phyloP scores from a whole-genome alignment of 2,888 invertebrate species.

The Caenorhabditis japonica region DNA sequence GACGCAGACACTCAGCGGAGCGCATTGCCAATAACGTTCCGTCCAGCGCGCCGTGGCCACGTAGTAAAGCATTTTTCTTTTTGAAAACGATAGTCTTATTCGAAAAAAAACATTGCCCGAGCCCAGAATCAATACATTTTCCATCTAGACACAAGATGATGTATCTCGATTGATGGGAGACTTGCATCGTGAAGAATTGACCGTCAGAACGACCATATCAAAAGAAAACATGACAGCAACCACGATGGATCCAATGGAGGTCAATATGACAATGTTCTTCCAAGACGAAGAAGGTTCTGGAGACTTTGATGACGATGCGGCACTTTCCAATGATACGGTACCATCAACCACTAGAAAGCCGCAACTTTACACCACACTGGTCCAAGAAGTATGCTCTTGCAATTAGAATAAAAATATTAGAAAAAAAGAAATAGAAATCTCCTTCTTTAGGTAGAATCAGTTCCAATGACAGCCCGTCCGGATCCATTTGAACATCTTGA shows the following conservation, averaged over 20 bases:
- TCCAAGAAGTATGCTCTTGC: slow-evolving; percentile 16
- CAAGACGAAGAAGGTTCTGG: slow-evolving; percentile 42
- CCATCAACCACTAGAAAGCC: slow-evolving; percentile 17
- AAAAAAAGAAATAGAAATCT: too few species aligned
- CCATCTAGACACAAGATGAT: slow-evolving; percentile 29
- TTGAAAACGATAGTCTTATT: too few species aligned
- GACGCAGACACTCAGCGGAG: too few species aligned
- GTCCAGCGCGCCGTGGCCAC: too few species aligned
- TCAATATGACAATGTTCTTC: slow-evolving; percentile 33
- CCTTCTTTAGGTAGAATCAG: slow-evolving; percentile 12
- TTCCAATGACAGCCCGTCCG: slow-evolving; percentile 17
- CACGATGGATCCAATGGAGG: slow-evolving; percentile 11
- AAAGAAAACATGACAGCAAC: slow-evolving; percentile 25
- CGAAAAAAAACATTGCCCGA: too few species aligned
- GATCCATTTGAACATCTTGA: slow-evolving; percentile 40
- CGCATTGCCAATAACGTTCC: too few species aligned
- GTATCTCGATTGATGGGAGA: slow-evolving; percentile 30
- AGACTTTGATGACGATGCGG: slow-evolving; percentile 1
- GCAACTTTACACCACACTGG: slow-evolving; percentile 25
- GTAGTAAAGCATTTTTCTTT: too few species aligned
- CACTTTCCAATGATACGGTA: neutral
- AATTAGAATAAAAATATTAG: too few species aligned
- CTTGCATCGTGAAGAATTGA: slow-evolving; percentile 28
- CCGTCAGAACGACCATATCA: slow-evolving; percentile 31
- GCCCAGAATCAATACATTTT: too few species aligned